Base-by-base conservation (phyloP, 2,113 vertebrate species). In the Boleophthalmus pectinirostris region DNA sequence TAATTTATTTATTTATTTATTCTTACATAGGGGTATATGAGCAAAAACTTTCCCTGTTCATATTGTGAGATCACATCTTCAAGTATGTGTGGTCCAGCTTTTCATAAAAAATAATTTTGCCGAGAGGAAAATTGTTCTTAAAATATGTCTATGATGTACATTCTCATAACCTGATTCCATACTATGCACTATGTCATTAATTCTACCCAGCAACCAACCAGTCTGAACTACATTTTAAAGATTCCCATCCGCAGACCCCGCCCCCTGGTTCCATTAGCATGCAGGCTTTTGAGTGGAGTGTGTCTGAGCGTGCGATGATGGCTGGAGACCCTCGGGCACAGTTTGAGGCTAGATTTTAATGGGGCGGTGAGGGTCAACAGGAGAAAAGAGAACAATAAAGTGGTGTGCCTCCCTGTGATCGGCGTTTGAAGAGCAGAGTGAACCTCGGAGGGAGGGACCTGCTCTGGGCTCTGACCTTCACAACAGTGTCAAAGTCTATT, bases 261-360 rank as follows among this genome's bases (percentile, higher is more conserved):
- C 23, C 29, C 10, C 45, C 43, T 43, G 13, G 1, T 33, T 73
- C 80, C 47, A 81, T 90, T 85, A 79, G 78, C 60, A 90, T 89
- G 81, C 82, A 0, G n/a, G 2, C 70, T 80, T 73, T 64, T 58
- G 74, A 38, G 16, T 64, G 61, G 38, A 18, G 70, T 0, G 13
- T 61, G 69, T 69, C 79, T 53, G 68, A 25, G 29, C 14, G 70
- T 71, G 74, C 63, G 61, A 74, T 85, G 85, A 87, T 86, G 81
- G 86, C 83, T 88, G 80, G 61, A 90, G 88, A 80, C 85, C 92
- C 88, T 90, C 78, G 76, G 91, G 93, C 90, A 6, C 70, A 20
- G 91, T 91, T 92, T 81, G 73, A 84, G 91, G 93, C 91, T 88
- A 89, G 70, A 83, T 90, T 91, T 93, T 93, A 94, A 94, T 93